These are phyloP conservation scores for Oryzias curvinotus DNA, from an alignment of 2,113 vertebrate genomes.

Conservation along the genomic window DNA sequence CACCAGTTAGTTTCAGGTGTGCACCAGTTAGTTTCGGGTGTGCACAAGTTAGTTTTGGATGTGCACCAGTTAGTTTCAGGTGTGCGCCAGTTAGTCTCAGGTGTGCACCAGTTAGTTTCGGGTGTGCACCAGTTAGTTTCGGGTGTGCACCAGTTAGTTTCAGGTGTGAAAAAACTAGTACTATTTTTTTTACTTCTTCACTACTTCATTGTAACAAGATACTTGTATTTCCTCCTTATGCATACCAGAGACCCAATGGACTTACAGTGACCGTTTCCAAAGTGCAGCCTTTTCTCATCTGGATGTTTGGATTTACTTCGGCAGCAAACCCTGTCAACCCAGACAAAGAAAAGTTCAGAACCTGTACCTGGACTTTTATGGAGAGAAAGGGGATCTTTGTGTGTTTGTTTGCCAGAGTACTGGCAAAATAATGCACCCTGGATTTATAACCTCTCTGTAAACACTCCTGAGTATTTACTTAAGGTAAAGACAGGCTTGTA, in stretches of 20 bases:
- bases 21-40: too few relatives aligned
- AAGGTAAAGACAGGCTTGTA: conserved; percentile 25
- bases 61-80: too few relatives aligned
- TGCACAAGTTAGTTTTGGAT: too few relatives aligned
- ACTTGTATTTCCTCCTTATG: not conserved
- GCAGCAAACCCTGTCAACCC: conserved; percentile 89
- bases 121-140: too few relatives aligned
- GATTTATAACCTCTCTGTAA: conserved; percentile 69
- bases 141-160: too few relatives aligned
- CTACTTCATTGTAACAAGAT: too few relatives aligned
- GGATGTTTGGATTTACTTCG: conserved; percentile 93
- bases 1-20: too few relatives aligned
- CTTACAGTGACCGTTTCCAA: conserved; percentile 96
- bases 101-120: too few relatives aligned
- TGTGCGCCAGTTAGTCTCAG: too few relatives aligned
- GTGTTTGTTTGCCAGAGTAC: conserved; percentile 56
- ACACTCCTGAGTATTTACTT: conserved; percentile 57
- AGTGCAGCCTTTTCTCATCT: conserved; percentile 95
- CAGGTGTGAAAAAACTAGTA: too few relatives aligned
- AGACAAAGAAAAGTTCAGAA: conserved; percentile 61
- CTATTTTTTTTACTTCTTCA: too few relatives aligned
- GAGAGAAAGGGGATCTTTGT: conserved; percentile 21
- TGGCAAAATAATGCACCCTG: conserved; percentile 66
- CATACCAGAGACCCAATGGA: conserved; percentile 41
- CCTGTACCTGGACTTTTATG: conserved; percentile 41